Evolutionary conservation across 2,797 vertebrate species (phyloP), one percentile per base, ranked within the genome.

Genomic region (Pangasius sanitwongsei): DNA sequence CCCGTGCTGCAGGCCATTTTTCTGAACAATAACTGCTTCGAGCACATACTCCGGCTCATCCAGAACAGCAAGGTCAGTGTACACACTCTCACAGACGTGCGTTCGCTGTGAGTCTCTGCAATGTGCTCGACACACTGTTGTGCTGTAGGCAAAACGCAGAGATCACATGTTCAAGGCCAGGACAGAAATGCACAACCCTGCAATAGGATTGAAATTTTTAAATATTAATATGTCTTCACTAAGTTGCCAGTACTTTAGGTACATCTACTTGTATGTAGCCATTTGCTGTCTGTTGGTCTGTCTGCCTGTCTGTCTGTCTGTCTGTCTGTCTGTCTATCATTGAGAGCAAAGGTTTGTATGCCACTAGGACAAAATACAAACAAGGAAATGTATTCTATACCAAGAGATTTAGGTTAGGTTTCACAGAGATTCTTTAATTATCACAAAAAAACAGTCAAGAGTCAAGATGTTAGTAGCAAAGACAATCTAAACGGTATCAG

Each of bases 21-120:
- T 92, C 98, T 99, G 87, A 99, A 98, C 96, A 99, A 99, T 94
- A 99, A 99, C 94, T 99, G 98, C 95, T 99, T 99, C 9, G 98
- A 99, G 92, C 98, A 99, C 95, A 98, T 99, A 93, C 97, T 97
- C 82, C 96, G 98, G 28, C 97, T 99, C 87, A 97, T 99, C 91
- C 98, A 99, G 90, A 99, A 99, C 96, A 99, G 98, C 97, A 98
- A 98, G 98, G 98, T 99, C 92, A 90, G 97, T 55, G 9, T 70
- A 55, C 37, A 4, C 53, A 85, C 67, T 61, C 44, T 87, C 77
- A 34, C 74, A 31, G 48, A 41, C 1, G 4, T 34, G 77, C 9
- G 48, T 37, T 37, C 31, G 2, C 67, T 44, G 70, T 74, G 70
- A 18, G 8, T 59, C 50, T 34, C 18, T 25, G 34, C 55, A 8